Conservation (phyloP, 2,797 vertebrate genomes). For the Sebastes nivosus region DNA sequence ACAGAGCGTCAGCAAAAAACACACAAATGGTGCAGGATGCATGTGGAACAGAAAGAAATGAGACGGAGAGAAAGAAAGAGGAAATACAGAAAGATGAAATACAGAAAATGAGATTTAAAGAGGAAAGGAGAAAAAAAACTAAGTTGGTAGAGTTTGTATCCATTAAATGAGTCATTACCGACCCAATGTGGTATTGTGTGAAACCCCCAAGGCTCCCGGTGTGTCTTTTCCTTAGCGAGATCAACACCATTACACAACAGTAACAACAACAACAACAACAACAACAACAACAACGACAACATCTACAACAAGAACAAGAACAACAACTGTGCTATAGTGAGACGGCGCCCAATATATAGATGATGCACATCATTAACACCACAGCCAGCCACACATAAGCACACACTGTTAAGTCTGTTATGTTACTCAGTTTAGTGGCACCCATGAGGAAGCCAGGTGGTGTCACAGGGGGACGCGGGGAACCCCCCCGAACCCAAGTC, state of each 20-base stretch:
- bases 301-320: constrained; percentile 31
- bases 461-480: not conserved
- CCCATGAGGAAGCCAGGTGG: constrained; percentile 46
- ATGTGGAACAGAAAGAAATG: not conserved
- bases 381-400: constrained; percentile 71
- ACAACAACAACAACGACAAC: constrained; percentile 1
- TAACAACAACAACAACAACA: constrained; percentile 29
- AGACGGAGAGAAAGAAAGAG: not conserved
- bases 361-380: constrained; percentile 71
- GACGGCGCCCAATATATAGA: constrained; percentile 60
- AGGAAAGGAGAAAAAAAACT: not conserved
- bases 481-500: not conserved
- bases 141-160: constrained; percentile 21
- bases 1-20: constrained; percentile 11
- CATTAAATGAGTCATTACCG: constrained; percentile 68
- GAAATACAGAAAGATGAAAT: not conserved
- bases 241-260: constrained; percentile 75
- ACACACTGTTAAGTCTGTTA: constrained; percentile 52
- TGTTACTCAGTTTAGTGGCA: constrained; percentile 38
- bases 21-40: constrained; percentile 19
- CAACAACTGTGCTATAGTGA: constrained; percentile 69
- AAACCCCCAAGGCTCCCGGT: constrained; percentile 60
- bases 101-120: not conserved
- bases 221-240: constrained; percentile 59
- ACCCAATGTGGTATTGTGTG: constrained; percentile 48